These are phyloP conservation scores for Gymnarchus niloticus DNA, from an alignment of 2,113 vertebrate genomes.

Conservation along the genomic window DNA sequence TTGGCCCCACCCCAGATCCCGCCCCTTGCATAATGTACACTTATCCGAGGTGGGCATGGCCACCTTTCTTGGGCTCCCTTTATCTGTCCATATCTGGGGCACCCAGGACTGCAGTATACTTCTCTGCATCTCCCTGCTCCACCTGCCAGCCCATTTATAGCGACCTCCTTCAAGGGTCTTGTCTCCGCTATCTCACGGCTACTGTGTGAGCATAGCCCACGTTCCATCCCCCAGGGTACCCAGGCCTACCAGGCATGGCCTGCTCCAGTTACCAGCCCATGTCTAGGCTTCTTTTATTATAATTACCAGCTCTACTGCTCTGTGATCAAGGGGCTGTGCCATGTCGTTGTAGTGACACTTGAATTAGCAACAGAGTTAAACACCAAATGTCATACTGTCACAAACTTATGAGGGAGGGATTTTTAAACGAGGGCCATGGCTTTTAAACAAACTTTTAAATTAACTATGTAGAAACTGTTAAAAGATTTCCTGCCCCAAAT, in stretches of 20 bases:
- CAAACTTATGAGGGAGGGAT: too few relatives aligned
- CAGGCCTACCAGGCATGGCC: background rate
- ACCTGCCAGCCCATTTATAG: background rate
- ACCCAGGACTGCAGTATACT: background rate
- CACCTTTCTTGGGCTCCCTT: too few relatives aligned
- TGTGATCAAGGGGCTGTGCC: background rate
- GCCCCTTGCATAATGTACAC: background rate
- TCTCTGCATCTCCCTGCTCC: background rate
- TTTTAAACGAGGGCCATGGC: too few relatives aligned
- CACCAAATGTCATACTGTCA: too few relatives aligned
- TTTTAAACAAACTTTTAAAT: too few relatives aligned
- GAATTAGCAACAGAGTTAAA: background rate
- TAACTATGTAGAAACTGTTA: background rate
- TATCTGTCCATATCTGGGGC: background rate
- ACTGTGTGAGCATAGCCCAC: background rate
- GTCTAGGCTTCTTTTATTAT: background rate
- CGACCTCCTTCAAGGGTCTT: background rate
- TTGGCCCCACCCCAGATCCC: background rate
- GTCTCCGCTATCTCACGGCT: background rate
- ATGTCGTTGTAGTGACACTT: background rate
- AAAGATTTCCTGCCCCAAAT: background rate
- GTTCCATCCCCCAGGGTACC: background rate
- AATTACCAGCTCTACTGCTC: background rate
- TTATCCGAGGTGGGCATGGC: too few relatives aligned
- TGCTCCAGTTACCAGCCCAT: background rate